phyloP scores from a whole-genome alignment of 2,113 vertebrate genomes.

The Neodon shergylaensis region DNA sequence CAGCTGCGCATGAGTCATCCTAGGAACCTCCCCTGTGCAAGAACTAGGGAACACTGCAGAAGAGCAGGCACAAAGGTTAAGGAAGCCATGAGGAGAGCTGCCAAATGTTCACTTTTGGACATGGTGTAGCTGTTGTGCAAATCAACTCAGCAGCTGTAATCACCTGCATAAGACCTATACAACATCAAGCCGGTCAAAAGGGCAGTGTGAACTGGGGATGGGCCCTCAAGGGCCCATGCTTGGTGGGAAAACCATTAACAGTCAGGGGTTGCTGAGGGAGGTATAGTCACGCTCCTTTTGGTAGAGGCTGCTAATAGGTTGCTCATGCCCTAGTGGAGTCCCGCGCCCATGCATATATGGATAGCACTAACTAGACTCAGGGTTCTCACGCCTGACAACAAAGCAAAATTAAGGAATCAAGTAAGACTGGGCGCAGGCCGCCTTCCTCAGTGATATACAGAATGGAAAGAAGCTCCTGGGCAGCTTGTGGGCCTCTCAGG shows the following conservation, averaged over 20 bases:
- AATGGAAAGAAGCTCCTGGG: background rate
- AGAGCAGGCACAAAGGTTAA: too few relatives aligned
- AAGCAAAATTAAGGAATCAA: background rate
- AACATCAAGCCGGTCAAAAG: background rate
- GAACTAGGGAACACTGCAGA: background rate
- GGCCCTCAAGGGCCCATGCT: too few relatives aligned
- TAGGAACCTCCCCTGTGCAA: background rate
- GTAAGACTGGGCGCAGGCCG: background rate
- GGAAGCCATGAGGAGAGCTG: background rate
- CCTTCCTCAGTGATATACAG: background rate
- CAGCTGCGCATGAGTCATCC: background rate
- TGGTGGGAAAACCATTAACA: background rate
- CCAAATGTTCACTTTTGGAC: background rate
- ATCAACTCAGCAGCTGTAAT: background rate
- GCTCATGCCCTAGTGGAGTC: background rate
- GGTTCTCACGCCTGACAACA: background rate
- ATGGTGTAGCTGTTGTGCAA: background rate
- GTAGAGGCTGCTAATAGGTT: background rate
- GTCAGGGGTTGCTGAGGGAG: background rate
- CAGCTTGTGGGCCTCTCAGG: background rate
- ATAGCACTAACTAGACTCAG: background rate
- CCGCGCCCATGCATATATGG: background rate
- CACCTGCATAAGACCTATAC: background rate
- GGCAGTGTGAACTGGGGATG: background rate
- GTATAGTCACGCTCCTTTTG: background rate